These are phyloP conservation scores for Neotoxoptera formosana DNA, from an alignment of 1,140 invertebrate species.

Conservation along the genomic window DNA sequence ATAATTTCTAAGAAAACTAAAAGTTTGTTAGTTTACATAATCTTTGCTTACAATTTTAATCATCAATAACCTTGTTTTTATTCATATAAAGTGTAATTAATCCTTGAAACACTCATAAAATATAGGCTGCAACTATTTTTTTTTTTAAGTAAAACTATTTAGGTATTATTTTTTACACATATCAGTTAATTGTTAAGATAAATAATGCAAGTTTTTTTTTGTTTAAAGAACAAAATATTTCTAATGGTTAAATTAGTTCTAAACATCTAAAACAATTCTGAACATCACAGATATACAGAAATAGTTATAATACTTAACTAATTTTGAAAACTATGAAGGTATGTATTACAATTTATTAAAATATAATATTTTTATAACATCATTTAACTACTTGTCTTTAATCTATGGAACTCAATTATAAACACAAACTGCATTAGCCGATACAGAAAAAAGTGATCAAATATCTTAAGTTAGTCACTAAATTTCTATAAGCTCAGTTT, in stretches of 20 bases:
- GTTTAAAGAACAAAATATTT: background rate
- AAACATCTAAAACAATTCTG: background rate
- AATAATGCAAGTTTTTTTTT: background rate
- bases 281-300: background rate
- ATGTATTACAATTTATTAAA: background rate
- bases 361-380: background rate
- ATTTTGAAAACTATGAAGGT: background rate
- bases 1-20: background rate
- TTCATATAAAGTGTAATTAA: background rate
- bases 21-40: background rate
- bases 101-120: background rate
- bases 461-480: slow-evolving; percentile 25
- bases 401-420: background rate
- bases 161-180: background rate
- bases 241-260: background rate
- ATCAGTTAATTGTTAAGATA: background rate
- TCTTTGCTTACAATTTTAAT: background rate
- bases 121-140: background rate
- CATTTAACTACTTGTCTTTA: background rate
- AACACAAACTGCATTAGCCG: background rate
- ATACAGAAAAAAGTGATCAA: background rate
- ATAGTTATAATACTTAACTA: background rate
- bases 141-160: background rate
- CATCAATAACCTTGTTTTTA: background rate
- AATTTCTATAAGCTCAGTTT: slow-evolving; percentile 21